Conservation (phyloP, 2,888 invertebrate genomes). For the Prostheceraeus crozeri region DNA sequence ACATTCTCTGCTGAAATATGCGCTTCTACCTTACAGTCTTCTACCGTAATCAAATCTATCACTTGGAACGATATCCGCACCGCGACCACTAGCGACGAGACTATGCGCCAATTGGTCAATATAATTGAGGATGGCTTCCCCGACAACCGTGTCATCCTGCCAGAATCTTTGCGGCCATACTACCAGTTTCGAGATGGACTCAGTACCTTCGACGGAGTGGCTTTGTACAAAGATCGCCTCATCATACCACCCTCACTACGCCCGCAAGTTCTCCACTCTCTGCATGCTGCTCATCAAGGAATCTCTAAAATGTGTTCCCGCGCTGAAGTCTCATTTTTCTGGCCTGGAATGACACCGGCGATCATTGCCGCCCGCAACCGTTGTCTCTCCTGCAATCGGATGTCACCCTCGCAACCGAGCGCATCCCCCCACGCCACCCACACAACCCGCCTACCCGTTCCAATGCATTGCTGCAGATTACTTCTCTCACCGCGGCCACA, state of each 20-base stretch:
- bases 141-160: not conserved
- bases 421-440: conserved; percentile 3
- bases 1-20: too few relatives aligned
- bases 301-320: not conserved
- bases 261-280: not conserved
- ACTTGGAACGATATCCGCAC: conserved; percentile 7
- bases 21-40: too few relatives aligned
- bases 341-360: conserved; percentile 43
- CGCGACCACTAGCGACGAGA: not conserved
- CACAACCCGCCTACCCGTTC: conserved; percentile 29
- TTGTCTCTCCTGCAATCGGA: conserved; percentile 10
- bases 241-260: conserved; percentile 47
- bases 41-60: conserved; percentile 22
- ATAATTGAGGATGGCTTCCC: conserved; percentile 1
- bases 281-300: conserved; percentile 15
- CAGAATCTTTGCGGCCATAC: conserved; percentile 43
- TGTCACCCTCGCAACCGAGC: conserved; percentile 4
- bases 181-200: conserved; percentile 49
- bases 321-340: conserved; percentile 42
- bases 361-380: conserved; percentile 31
- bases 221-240: not conserved
- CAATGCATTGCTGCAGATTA: conserved; percentile 34
- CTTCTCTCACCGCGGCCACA: conserved; percentile 17
- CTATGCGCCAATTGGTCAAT: not conserved
- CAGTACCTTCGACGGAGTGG: not conserved